These are phyloP conservation scores for Rhamphomyia laevipes DNA, from an alignment of 2,888 invertebrate species.

Conservation along the genomic window DNA sequence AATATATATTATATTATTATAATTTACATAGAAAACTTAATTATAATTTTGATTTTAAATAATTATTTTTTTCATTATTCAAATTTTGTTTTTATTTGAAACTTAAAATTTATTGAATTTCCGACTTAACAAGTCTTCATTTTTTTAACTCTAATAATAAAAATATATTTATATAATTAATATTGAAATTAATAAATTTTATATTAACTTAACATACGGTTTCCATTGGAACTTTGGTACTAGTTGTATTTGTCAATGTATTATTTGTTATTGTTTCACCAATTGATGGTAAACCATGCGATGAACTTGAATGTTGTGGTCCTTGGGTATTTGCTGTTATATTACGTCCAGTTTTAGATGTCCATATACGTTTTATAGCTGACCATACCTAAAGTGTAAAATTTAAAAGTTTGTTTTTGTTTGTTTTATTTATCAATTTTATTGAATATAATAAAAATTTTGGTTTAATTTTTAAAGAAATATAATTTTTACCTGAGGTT, in stretches of 20 bases:
- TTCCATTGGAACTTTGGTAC: slow-evolving; percentile 45
- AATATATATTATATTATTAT: too few relatives aligned
- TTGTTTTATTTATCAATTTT: too few relatives aligned
- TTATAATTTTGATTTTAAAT: too few relatives aligned
- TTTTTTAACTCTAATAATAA: too few relatives aligned
- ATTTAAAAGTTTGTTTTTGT: not conserved
- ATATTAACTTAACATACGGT: slow-evolving; percentile 32
- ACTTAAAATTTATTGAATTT: too few relatives aligned
- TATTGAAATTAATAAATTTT: too few relatives aligned
- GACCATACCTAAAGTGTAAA: slow-evolving; percentile 44
- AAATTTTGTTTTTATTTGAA: too few relatives aligned
- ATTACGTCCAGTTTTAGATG: slow-evolving; percentile 44
- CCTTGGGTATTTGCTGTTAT: slow-evolving; percentile 46
- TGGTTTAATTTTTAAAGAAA: not conserved
- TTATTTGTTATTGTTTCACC: slow-evolving; percentile 63
- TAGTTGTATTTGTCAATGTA: slow-evolving; percentile 47
- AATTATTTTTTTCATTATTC: too few relatives aligned
- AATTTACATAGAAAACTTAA: too few relatives aligned
- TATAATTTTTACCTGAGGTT: slow-evolving; percentile 56
- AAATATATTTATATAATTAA: too few relatives aligned
- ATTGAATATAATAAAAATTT: too few relatives aligned
- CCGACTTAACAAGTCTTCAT: too few relatives aligned
- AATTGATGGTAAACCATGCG: slow-evolving; percentile 71
- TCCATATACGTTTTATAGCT: slow-evolving; percentile 54
- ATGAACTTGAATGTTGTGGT: slow-evolving; percentile 59